Percentiles rank a stretch among this genome's conserved stretches.
Conservation (phyloP, 2,888 invertebrate species). For the Arrhopalites spinosus region DNA sequence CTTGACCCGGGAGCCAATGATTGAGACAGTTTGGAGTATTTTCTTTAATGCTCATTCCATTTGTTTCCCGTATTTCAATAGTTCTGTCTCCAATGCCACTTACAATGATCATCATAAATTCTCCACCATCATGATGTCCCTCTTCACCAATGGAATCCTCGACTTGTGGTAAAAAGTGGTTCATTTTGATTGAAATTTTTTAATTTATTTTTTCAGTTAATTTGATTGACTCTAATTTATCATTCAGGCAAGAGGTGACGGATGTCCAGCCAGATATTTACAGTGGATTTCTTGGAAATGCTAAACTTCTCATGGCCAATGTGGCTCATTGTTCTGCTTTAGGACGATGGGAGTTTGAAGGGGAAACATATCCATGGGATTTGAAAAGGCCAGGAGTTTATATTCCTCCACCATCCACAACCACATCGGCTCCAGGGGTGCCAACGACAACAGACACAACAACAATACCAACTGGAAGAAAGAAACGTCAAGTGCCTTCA, state of each 20-base stretch:
- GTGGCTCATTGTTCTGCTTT: slow-evolving; percentile 45
- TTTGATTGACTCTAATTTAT: not conserved
- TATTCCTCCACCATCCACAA: too few species aligned
- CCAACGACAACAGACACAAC: not conserved
- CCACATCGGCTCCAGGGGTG: too few species aligned
- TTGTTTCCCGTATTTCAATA: slow-evolving; percentile 44
- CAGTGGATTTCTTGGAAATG: slow-evolving; percentile 49
- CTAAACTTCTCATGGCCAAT: slow-evolving; percentile 38
- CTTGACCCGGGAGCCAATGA: slow-evolving; percentile 42
- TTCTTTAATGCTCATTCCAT: slow-evolving; percentile 47
- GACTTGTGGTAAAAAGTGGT: slow-evolving; percentile 43
- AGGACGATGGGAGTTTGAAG: slow-evolving; percentile 28
- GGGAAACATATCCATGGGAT: slow-evolving; percentile 48
- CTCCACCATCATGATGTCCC: slow-evolving; percentile 44
- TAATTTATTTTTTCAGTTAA: too few species aligned
- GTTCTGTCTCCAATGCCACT: not conserved
- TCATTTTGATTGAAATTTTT: slow-evolving; percentile 6
- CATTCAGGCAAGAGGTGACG: slow-evolving; percentile 38
- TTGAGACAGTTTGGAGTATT: slow-evolving; percentile 52
- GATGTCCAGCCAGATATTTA: slow-evolving; percentile 33
- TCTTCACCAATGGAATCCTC: slow-evolving; percentile 48
- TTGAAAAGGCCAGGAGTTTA: slow-evolving; percentile 35
- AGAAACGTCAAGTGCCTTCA: slow-evolving; percentile 8
- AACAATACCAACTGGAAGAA: not conserved
- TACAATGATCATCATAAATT: slow-evolving; percentile 50